Percentiles rank a stretch among this genome's conserved stretches.
Conservation (phyloP, 1,140 invertebrate species). For the Planococcus citri region DNA sequence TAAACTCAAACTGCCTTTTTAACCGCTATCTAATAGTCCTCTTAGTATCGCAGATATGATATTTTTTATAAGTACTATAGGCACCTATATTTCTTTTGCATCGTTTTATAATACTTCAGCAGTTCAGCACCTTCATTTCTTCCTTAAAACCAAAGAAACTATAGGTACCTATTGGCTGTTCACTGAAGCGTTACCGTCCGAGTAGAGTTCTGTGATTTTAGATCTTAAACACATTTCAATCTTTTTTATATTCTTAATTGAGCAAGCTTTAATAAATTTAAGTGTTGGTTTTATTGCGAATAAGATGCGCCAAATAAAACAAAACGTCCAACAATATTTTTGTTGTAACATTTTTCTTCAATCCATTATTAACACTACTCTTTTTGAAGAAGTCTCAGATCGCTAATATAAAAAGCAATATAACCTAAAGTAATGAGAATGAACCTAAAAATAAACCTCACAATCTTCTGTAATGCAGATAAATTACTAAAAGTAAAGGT, state of each 20-base stretch:
- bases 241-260: no score
- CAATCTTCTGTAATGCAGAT: constrained; percentile 13
- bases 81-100: not conserved
- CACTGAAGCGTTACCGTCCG: no score
- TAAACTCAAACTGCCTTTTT: constrained; percentile 11
- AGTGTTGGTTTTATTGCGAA: no score
- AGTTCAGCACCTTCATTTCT: not conserved
- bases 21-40: constrained; percentile 3
- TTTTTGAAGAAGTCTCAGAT: constrained; percentile 14
- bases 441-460: constrained; percentile 12
- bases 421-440: constrained; percentile 16
- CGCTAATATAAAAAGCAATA: constrained; percentile 17
- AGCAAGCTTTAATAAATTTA: no score
- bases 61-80: no score
- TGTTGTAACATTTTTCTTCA: not conserved
- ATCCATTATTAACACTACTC: constrained; percentile 10
- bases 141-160: not conserved
- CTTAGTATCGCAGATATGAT: not conserved
- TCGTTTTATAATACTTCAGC: not conserved
- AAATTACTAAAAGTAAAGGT: constrained; percentile 11
- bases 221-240: no score
- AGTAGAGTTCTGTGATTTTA: no score
- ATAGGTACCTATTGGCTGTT: no score
- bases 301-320: not conserved
- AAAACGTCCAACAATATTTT: not conserved